Evolutionary conservation across 2,797 vertebrate genomes (phyloP).

Genomic region (Xyrichtys novacula): DNA sequence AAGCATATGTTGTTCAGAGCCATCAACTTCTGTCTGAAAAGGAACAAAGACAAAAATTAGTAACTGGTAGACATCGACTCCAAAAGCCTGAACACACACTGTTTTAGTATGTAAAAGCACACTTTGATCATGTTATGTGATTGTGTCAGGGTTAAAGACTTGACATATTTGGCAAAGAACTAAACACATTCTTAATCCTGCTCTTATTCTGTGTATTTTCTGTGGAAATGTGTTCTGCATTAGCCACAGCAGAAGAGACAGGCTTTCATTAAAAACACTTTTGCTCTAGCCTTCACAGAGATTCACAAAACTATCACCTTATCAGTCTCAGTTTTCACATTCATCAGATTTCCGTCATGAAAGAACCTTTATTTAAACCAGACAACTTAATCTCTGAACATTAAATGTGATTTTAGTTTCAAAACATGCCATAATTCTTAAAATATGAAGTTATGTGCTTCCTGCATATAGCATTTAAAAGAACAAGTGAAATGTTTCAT

Average conservation of each 20-base stretch:
- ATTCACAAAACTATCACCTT: constrained; percentile 15
- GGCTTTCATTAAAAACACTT: constrained; percentile 23
- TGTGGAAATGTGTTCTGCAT: constrained; percentile 38
- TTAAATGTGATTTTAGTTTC: background rate
- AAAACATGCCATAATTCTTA: background rate
- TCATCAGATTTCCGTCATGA: constrained; percentile 20
- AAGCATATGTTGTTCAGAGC: background rate
- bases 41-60: constrained; percentile 12
- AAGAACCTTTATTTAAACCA: background rate
- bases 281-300: constrained; percentile 18
- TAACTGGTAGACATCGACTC: background rate
- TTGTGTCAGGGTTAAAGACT: background rate
- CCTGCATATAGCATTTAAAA: background rate
- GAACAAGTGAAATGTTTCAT: too few relatives aligned
- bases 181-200: background rate
- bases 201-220: constrained; percentile 13
- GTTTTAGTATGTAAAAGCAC: background rate
- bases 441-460: background rate
- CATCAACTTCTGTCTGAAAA: constrained; percentile 22
- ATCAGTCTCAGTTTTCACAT: constrained; percentile 3
- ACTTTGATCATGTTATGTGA: background rate
- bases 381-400: background rate
- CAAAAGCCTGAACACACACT: background rate
- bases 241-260: constrained; percentile 15
- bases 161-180: background rate